phyloP scores from a whole-genome alignment of 1,140 invertebrate species.

The Euwallacea fornicatus region DNA sequence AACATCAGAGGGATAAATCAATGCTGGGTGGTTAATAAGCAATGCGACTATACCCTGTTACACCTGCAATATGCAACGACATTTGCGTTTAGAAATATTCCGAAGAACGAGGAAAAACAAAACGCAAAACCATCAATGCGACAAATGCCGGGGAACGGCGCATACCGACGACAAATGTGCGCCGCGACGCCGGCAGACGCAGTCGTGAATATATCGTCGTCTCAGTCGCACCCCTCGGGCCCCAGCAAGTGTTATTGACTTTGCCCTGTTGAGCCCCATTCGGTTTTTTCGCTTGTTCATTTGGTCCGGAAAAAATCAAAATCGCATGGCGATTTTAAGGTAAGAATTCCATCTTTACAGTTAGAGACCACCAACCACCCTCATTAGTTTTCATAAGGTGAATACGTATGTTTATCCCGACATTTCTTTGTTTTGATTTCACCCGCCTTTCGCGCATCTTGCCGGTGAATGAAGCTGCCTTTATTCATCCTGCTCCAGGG shows the following conservation, averaged over 20 bases:
- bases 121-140: conserved; percentile 31
- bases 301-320: background rate
- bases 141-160: conserved; percentile 31
- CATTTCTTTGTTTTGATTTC: conserved; percentile 23
- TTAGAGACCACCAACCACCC: background rate
- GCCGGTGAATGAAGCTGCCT: conserved; percentile 15
- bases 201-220: conserved; percentile 25
- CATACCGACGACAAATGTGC: conserved; percentile 24
- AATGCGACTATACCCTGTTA: background rate
- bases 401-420: background rate
- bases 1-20: too few relatives aligned
- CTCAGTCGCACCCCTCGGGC: conserved; percentile 7
- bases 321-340: conserved; percentile 25
- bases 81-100: conserved; percentile 12
- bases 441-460: conserved; percentile 13
- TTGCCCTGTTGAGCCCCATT: conserved; percentile 25
- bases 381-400: background rate
- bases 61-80: conserved; percentile 23
- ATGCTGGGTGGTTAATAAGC: background rate
- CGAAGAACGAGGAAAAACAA: conserved; percentile 12
- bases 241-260: conserved; percentile 4
- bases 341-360: conserved; percentile 7
- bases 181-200: conserved; percentile 6
- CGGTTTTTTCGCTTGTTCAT: conserved; percentile 3
- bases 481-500: background rate